phyloP scores from a whole-genome alignment of 2,888 invertebrate genomes.

The Parthenolecanium corni region DNA sequence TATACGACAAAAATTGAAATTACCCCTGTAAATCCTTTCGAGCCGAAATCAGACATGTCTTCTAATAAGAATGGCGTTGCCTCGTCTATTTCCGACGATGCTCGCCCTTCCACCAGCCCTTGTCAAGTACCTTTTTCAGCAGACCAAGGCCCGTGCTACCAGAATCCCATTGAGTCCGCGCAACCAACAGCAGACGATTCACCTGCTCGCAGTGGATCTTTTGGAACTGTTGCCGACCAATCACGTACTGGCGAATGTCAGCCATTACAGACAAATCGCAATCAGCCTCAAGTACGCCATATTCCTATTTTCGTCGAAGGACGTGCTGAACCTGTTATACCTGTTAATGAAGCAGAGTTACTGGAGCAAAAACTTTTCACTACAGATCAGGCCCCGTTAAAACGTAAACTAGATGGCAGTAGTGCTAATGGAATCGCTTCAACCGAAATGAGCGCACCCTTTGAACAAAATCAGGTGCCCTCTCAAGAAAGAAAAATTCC shows the following conservation, averaged over 20 bases:
- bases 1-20: conserved; percentile 36
- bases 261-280: conserved; percentile 32
- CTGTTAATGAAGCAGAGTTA: conserved; percentile 45
- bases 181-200: no score
- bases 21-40: conserved; percentile 37
- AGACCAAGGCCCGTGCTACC: neutral
- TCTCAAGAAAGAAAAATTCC: conserved; percentile 33
- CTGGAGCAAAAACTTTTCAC: conserved; percentile 3
- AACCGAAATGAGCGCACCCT: conserved; percentile 31
- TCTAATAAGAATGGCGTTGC: conserved; percentile 37
- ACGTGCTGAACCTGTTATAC: conserved; percentile 63
- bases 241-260: neutral
- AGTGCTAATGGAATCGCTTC: conserved; percentile 20
- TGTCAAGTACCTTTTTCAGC: neutral
- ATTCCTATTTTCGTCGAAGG: conserved; percentile 84
- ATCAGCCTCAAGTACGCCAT: conserved; percentile 54
- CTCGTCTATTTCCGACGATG: conserved; percentile 37
- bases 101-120: conserved; percentile 30
- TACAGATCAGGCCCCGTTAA: conserved; percentile 4
- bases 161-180: conserved; percentile 2
- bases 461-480: conserved; percentile 35
- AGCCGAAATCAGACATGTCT: conserved; percentile 35
- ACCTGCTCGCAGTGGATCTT: no score
- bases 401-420: conserved; percentile 13
- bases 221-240: neutral